Base-by-base conservation (phyloP, 2,113 vertebrate species). In the Percina caprodes region DNA sequence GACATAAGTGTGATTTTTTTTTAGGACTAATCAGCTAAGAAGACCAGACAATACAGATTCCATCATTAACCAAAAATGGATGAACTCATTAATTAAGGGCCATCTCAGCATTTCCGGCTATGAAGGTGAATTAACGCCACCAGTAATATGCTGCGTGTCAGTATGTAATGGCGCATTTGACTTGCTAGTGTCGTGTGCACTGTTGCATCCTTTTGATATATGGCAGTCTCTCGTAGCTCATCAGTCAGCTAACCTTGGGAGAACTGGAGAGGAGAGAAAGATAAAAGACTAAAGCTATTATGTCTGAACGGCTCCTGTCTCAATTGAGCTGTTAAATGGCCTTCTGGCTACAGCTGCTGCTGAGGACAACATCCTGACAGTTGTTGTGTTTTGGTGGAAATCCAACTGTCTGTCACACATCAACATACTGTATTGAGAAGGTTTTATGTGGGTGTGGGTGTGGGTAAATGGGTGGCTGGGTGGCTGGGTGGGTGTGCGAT, bases 171-270 rank as follows among this genome's bases (percentile, higher is more conserved):
- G 81, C 11, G 42, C 80, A 72, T 89, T 77, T 84, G 90, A 88
- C 88, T 89, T 56, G 80, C 56, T 18, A 69, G 67, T 83, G 88
- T 88, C 30, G 11, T 75, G 82, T 78, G 69, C 49, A 68, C 60
- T 51, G 82, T 85, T 81, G 80, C 83, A 56, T 87, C 79, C 74
- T 83, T 42, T 84, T 93, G 92, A 93, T 92, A 69, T 93, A 93
- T 88, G 77, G 33, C 55, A 23, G 42, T 60, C 75, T 71, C 74
- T 80, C 2, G 62, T 73, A 84, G 75, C 91, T 91, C 89, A 92
- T 92, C 91, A 86, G 69, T 90, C 86, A 82, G 81, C 81, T 88
- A 74, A 94, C 92, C 92, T 94, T 93, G 89, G 66, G 76, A 74
- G 73, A 63, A 81, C 72, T 35, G 39, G 52, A 75, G 84, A 82